A percentile compares a stretch with the other conserved stretches of the same genome.
Evolutionary conservation across 2,113 vertebrate genomes (phyloP).

Genomic region (Galbula dea): DNA sequence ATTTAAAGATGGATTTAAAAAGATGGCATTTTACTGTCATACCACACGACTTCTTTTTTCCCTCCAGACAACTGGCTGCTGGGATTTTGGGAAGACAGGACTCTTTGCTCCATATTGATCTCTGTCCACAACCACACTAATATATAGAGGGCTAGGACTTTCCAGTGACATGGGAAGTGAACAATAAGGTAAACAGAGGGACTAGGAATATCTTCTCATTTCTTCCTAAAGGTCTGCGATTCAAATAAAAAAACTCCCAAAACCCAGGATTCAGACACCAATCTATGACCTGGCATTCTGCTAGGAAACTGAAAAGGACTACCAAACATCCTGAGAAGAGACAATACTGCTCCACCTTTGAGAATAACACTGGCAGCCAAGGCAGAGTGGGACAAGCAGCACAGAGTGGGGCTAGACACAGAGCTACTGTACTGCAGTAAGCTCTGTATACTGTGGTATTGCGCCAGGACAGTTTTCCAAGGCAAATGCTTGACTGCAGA

Average conservation of each 20-base stretch:
- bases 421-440: not conserved
- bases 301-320: not conserved
- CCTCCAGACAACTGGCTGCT: not conserved
- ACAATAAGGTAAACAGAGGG: not conserved
- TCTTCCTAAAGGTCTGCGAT: not conserved
- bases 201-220: not conserved
- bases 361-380: not conserved
- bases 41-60: not conserved
- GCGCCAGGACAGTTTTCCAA: not conserved
- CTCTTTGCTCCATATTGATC: not conserved
- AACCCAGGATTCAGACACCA: not conserved
- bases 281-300: not conserved
- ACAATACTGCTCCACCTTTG: not conserved
- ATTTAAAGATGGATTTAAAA: not conserved
- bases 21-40: not conserved
- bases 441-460: accelerated
- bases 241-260: not conserved
- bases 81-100: not conserved
- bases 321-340: not conserved
- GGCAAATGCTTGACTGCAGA: not conserved
- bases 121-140: not conserved
- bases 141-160: not conserved
- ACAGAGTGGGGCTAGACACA: not conserved
- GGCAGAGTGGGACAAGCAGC: not conserved
- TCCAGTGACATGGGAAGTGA: not conserved